A percentile compares a stretch with the other conserved stretches of the same genome.
Evolutionary conservation across 2,888 invertebrate species (phyloP).

Genomic region (Ganaspis brasiliensis): DNA sequence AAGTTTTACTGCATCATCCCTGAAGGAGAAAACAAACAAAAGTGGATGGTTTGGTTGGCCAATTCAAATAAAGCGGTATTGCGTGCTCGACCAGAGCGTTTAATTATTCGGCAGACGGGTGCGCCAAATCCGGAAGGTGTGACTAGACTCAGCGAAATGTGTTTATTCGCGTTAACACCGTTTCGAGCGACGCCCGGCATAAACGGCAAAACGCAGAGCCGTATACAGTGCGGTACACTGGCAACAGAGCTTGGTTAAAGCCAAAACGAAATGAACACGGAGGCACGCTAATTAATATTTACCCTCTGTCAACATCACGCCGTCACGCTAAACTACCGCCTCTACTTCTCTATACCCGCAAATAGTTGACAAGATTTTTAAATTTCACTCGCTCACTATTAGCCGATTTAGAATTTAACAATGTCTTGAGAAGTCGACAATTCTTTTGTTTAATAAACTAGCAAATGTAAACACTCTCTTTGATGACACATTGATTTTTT

Average conservation of each 20-base stretch:
- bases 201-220: slow-evolving; percentile 47
- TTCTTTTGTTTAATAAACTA: no score
- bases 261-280: slow-evolving; percentile 76
- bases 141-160: slow-evolving; percentile 71
- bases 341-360: slow-evolving; percentile 27
- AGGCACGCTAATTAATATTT: slow-evolving; percentile 79
- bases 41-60: neutral
- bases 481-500: no score
- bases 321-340: slow-evolving; percentile 65
- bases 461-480: no score
- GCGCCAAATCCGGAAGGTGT: slow-evolving; percentile 69
- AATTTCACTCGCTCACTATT: neutral
- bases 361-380: slow-evolving; percentile 16
- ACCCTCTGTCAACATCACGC: slow-evolving; percentile 76
- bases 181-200: slow-evolving; percentile 63
- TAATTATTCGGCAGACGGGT: slow-evolving; percentile 61
- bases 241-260: slow-evolving; percentile 57
- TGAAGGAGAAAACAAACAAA: slow-evolving; percentile 12
- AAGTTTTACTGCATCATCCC: neutral
- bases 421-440: no score
- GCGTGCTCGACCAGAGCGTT: slow-evolving; percentile 50
- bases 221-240: slow-evolving; percentile 49
- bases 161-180: slow-evolving; percentile 76
- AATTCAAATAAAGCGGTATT: slow-evolving; percentile 40
- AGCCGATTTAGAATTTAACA: neutral